Evolutionary conservation across 2,888 invertebrate genomes (phyloP).

Genomic region (Hydropsyche betteni): DNA sequence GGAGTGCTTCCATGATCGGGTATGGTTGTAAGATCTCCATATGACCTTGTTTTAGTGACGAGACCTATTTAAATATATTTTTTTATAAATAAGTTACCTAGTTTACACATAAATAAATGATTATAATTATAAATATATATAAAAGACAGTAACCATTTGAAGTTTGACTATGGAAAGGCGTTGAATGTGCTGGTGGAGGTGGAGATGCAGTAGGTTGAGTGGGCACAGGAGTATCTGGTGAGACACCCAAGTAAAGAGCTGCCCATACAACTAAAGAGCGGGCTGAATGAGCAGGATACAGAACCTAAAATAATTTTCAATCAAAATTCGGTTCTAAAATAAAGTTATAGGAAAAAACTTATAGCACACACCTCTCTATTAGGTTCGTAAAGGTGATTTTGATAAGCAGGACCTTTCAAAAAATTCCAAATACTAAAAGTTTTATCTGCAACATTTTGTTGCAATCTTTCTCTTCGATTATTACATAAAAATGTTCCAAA

Average conservation of each 20-base stretch:
- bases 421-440: slow-evolving; percentile 91
- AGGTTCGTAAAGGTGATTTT: slow-evolving; percentile 84
- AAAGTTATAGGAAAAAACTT: slow-evolving; percentile 18
- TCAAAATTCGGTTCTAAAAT: neutral
- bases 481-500: slow-evolving; percentile 98
- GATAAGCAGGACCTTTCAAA: slow-evolving; percentile 79
- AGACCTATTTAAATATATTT: slow-evolving; percentile 57
- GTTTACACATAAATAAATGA: slow-evolving; percentile 24
- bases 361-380: slow-evolving; percentile 55
- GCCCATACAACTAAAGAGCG: slow-evolving; percentile 86
- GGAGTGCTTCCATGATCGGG: slow-evolving; percentile 66
- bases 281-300: slow-evolving; percentile 88
- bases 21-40: slow-evolving; percentile 80
- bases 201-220: slow-evolving; percentile 43
- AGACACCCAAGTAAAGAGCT: slow-evolving; percentile 78
- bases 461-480: slow-evolving; percentile 76
- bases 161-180: slow-evolving; percentile 25
- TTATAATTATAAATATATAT: neutral
- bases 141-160: slow-evolving; percentile 31
- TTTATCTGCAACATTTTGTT: slow-evolving; percentile 71
- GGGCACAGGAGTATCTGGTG: slow-evolving; percentile 50
- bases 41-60: slow-evolving; percentile 86
- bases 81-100: too few relatives aligned
- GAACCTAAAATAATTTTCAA: slow-evolving; percentile 67
- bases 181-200: slow-evolving; percentile 39